Evolutionary conservation across 2,113 vertebrate species (phyloP).

Genomic region (Eptesicus fuscus): DNA sequence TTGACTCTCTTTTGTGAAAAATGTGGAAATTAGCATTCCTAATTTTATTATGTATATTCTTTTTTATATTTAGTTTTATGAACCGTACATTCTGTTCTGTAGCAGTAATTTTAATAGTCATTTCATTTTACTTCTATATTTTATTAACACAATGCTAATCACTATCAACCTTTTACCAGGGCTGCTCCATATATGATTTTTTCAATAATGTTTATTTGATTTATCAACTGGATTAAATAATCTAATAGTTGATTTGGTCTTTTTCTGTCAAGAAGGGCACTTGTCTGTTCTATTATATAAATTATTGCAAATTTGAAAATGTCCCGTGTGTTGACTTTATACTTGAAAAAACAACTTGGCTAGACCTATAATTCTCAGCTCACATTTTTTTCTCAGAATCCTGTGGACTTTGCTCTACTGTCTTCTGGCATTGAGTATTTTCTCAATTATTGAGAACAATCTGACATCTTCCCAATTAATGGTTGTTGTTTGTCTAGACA

Average conservation of each 20-base stretch:
- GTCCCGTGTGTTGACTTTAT: neutral
- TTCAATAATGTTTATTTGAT: neutral
- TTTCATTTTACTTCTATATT: conserved; percentile 42
- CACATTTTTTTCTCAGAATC: neutral
- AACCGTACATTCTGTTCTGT: conserved; percentile 28
- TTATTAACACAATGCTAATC: conserved; percentile 20
- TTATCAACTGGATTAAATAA: neutral
- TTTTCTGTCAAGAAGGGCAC: neutral
- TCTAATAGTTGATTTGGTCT: neutral
- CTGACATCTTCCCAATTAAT: neutral
- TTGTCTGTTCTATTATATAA: neutral
- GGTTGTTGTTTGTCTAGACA: neutral
- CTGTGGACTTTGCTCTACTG: neutral
- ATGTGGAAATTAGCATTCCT: conserved; percentile 29
- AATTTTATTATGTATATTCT: conserved; percentile 40
- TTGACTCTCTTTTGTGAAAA: conserved; percentile 25
- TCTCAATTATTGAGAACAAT: neutral
- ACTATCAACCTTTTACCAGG: neutral
- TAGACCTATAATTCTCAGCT: neutral
- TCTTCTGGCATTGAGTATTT: neutral
- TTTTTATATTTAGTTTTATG: conserved; percentile 55
- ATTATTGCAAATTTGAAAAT: neutral
- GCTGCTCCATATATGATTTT: neutral
- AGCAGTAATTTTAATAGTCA: conserved; percentile 18
- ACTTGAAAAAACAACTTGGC: neutral